Percentiles rank a stretch among this genome's conserved stretches.
Conservation (phyloP, 2,888 invertebrate genomes). For the Drosophila gaucha region DNA sequence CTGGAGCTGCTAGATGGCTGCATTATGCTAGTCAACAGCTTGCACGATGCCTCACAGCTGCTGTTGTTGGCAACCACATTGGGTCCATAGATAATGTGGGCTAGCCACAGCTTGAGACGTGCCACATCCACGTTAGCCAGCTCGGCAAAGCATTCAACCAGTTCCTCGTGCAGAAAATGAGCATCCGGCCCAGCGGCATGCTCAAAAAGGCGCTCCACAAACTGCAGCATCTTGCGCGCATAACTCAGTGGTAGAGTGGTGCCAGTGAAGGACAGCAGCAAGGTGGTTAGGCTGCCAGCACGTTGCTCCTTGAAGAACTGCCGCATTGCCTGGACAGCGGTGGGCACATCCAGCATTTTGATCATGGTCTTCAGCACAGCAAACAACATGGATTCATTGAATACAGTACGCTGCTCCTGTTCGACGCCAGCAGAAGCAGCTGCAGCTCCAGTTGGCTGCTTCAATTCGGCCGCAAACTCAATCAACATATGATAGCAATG, state of each 20-base stretch:
- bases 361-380: constrained; percentile 91
- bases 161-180: constrained; percentile 87
- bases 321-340: constrained; percentile 93
- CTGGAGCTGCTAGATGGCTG: constrained; percentile 85
- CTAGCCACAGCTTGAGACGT: constrained; percentile 88
- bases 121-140: constrained; percentile 88
- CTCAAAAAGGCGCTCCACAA: constrained; percentile 91
- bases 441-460: constrained; percentile 5
- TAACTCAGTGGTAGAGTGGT: constrained; percentile 90
- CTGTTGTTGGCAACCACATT: constrained; percentile 66
- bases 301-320: constrained; percentile 90
- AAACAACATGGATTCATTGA: constrained; percentile 82
- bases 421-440: too few relatives aligned
- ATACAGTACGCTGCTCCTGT: constrained; percentile 67
- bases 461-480: constrained; percentile 86
- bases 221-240: constrained; percentile 91
- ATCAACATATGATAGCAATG: constrained; percentile 89
- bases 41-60: constrained; percentile 64
- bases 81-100: constrained; percentile 88
- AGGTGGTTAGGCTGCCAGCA: constrained; percentile 89
- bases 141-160: constrained; percentile 89
- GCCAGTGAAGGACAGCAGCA: constrained; percentile 92
- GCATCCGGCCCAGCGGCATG: constrained; percentile 87
- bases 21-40: constrained; percentile 67
- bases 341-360: constrained; percentile 91